These are phyloP conservation scores for Euglossa dilemma DNA, from an alignment of 1,140 invertebrate species.

Conservation along the genomic window DNA sequence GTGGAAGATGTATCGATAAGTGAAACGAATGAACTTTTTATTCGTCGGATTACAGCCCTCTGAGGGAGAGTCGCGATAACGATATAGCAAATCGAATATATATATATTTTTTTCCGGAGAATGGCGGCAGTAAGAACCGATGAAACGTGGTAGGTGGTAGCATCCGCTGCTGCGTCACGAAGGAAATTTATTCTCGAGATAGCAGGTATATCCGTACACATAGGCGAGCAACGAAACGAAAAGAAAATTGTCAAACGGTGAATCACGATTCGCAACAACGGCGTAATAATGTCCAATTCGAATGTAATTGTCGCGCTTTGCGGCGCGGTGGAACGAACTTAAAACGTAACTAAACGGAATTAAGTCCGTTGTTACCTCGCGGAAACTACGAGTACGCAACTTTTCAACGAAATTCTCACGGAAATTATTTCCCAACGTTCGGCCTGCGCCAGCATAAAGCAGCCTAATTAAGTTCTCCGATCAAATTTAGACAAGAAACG, in stretches of 20 bases:
- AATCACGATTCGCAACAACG: background rate
- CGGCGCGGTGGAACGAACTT: too few species aligned
- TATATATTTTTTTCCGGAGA: background rate
- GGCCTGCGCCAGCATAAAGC: background rate
- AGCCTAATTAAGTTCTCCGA: slow-evolving; percentile 12
- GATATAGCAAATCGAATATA: background rate
- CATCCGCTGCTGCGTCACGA: background rate
- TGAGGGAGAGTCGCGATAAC: background rate
- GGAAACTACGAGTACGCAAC: background rate
- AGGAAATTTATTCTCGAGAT: background rate
- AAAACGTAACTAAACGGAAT: background rate
- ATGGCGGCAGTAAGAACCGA: background rate
- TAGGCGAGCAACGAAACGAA: background rate
- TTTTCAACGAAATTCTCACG: background rate
- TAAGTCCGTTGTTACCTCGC: background rate
- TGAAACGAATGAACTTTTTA: slow-evolving; percentile 48
- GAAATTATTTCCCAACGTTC: background rate
- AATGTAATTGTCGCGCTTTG: background rate
- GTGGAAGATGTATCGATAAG: slow-evolving; percentile 32
- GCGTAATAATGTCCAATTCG: background rate
- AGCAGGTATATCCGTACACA: background rate
- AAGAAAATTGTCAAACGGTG: background rate
- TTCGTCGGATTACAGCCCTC: slow-evolving; percentile 5
- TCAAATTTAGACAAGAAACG: background rate
- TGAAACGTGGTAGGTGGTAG: background rate